Conservation (phyloP, 2,888 invertebrate species). For the Heliothis peltigera region DNA sequence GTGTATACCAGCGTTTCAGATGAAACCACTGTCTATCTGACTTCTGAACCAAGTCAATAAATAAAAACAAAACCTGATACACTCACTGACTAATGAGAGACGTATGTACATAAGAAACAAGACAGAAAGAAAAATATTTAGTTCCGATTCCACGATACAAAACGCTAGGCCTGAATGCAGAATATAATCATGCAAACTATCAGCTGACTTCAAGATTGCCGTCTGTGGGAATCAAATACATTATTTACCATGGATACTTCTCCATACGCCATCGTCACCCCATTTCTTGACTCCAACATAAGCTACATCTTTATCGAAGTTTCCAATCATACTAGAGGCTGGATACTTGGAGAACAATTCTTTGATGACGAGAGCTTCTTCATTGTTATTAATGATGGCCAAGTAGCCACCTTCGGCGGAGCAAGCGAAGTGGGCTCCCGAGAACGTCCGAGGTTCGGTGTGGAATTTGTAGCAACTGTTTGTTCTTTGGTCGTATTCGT, state of each 20-base stretch:
- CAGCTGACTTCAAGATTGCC: too few relatives aligned
- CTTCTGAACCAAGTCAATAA: too few relatives aligned
- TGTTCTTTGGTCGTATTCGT: slow-evolving; percentile 64
- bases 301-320: slow-evolving; percentile 58
- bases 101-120: too few relatives aligned
- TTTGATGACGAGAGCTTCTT: slow-evolving; percentile 62
- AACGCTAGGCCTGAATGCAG: too few relatives aligned
- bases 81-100: too few relatives aligned
- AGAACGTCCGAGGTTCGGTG: slow-evolving; percentile 64
- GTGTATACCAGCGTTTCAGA: too few relatives aligned
- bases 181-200: too few relatives aligned
- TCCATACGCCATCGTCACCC: slow-evolving; percentile 66
- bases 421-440: slow-evolving; percentile 71
- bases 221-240: too few relatives aligned
- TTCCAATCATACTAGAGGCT: slow-evolving; percentile 43
- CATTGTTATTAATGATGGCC: slow-evolving; percentile 70
- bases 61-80: too few relatives aligned
- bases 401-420: slow-evolving; percentile 74
- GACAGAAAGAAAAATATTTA: too few relatives aligned
- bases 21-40: too few relatives aligned
- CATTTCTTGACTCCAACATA: slow-evolving; percentile 68
- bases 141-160: too few relatives aligned
- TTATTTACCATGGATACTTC: slow-evolving; percentile 67
- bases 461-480: slow-evolving; percentile 78
- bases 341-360: slow-evolving; percentile 65